These are phyloP conservation scores for Hypolimnas misippus DNA, from an alignment of 2,888 invertebrate genomes.

Conservation along the genomic window DNA sequence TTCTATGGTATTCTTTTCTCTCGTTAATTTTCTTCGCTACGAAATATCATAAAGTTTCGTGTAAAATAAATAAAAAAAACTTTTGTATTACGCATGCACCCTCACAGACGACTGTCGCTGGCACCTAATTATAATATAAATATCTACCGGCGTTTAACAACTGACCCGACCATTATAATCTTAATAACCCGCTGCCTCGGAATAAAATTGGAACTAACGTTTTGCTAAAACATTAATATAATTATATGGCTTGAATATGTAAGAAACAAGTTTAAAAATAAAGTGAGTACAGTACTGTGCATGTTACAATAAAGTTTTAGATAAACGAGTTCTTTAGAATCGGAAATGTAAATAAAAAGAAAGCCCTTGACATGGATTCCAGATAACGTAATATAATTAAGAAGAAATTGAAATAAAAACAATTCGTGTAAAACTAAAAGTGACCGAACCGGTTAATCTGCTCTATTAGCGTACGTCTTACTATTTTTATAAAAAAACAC, in stretches of 20 bases:
- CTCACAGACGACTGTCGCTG: constrained; percentile 64
- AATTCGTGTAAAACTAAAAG: constrained; percentile 33
- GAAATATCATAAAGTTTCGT: constrained; percentile 67
- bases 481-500: constrained; percentile 26
- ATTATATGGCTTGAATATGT: background rate
- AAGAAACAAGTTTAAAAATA: background rate
- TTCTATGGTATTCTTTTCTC: background rate
- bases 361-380: constrained; percentile 4
- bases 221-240: constrained; percentile 33
- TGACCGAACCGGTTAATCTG: constrained; percentile 28
- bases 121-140: constrained; percentile 80
- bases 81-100: constrained; percentile 76
- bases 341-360: background rate
- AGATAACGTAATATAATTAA: constrained; percentile 7
- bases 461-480: constrained; percentile 30
- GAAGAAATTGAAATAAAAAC: constrained; percentile 18
- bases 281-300: too few relatives aligned
- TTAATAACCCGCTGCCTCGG: constrained; percentile 43
- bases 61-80: constrained; percentile 47
- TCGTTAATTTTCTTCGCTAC: constrained; percentile 45
- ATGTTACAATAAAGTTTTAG: background rate
- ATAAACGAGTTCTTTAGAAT: background rate
- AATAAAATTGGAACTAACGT: constrained; percentile 20
- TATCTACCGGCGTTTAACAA: constrained; percentile 70
- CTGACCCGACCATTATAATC: constrained; percentile 74